phyloP scores from a whole-genome alignment of 2,797 vertebrate species.

The Tympanoctomys barrerae region DNA sequence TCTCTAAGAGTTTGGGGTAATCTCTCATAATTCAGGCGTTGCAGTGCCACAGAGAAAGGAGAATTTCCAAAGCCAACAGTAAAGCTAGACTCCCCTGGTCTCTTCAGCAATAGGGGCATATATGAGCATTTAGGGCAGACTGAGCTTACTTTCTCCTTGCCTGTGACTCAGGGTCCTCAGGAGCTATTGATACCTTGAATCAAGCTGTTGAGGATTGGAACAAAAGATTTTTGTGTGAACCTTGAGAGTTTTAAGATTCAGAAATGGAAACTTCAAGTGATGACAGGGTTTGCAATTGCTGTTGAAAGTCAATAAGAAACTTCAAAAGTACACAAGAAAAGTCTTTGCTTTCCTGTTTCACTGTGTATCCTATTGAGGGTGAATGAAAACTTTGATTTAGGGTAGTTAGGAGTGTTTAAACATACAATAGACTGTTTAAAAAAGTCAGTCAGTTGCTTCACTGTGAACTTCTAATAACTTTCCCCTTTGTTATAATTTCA shows the following conservation, averaged over 20 bases:
- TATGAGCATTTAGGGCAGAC: background rate
- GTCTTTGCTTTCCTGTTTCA: slow-evolving; percentile 64
- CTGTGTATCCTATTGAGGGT: background rate
- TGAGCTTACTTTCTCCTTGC: slow-evolving; percentile 26
- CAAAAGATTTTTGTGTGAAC: slow-evolving; percentile 79
- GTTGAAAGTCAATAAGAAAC: slow-evolving; percentile 74
- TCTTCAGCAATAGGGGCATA: background rate
- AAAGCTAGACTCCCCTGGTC: background rate
- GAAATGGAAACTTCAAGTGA: slow-evolving; percentile 67
- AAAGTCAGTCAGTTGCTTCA: slow-evolving; percentile 55
- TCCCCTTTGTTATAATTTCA: slow-evolving; percentile 43
- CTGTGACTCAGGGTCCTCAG: slow-evolving; percentile 12
- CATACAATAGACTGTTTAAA: slow-evolving; percentile 70
- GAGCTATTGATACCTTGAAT: slow-evolving; percentile 27
- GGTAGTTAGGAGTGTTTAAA: slow-evolving; percentile 45
- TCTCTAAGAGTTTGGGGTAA: slow-evolving; percentile 21
- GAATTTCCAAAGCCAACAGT: background rate
- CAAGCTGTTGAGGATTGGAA: slow-evolving; percentile 37
- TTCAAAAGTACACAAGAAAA: slow-evolving; percentile 60
- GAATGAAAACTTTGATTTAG: slow-evolving; percentile 75
- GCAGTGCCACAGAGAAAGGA: background rate
- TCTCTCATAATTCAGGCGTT: background rate
- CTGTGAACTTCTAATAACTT: slow-evolving; percentile 41
- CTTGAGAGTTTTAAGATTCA: slow-evolving; percentile 73
- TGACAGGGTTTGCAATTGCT: slow-evolving; percentile 41